Evolutionary conservation across 2,113 vertebrate species (phyloP).

Genomic region (Grus americana): DNA sequence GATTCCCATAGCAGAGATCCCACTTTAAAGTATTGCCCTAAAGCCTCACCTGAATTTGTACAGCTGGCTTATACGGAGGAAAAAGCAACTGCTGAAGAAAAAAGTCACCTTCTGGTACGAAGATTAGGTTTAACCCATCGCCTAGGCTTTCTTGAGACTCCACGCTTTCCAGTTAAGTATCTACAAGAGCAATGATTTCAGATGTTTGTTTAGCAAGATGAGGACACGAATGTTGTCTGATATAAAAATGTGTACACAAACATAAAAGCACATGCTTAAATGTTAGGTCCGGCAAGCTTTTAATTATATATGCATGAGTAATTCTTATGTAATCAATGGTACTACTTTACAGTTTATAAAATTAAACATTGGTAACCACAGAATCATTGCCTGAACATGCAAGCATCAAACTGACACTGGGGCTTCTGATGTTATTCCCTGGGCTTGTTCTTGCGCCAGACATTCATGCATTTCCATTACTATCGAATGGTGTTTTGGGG

Average conservation of each 20-base stretch:
- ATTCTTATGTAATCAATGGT: slow-evolving; percentile 9
- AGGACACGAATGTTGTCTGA: neutral
- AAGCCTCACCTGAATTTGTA: neutral
- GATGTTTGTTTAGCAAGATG: neutral
- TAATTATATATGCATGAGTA: neutral
- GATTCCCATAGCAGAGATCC: neutral
- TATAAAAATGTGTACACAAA: neutral
- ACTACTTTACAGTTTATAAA: neutral
- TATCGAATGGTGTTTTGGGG: neutral
- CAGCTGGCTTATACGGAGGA: neutral
- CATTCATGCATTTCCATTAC: neutral
- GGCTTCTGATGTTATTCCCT: neutral
- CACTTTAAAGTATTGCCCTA: neutral
- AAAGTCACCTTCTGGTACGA: neutral
- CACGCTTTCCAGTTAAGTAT: neutral
- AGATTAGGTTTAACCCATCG: neutral
- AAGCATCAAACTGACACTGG: neutral
- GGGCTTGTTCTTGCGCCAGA: neutral
- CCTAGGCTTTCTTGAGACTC: neutral
- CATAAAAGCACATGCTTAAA: neutral
- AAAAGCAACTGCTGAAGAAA: neutral
- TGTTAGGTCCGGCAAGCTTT: neutral
- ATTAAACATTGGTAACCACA: neutral
- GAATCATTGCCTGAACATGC: neutral
- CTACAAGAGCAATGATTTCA: neutral